Evolutionary conservation across 2,888 invertebrate species (phyloP).

Genomic region (Caenorhabditis parvicauda): DNA sequence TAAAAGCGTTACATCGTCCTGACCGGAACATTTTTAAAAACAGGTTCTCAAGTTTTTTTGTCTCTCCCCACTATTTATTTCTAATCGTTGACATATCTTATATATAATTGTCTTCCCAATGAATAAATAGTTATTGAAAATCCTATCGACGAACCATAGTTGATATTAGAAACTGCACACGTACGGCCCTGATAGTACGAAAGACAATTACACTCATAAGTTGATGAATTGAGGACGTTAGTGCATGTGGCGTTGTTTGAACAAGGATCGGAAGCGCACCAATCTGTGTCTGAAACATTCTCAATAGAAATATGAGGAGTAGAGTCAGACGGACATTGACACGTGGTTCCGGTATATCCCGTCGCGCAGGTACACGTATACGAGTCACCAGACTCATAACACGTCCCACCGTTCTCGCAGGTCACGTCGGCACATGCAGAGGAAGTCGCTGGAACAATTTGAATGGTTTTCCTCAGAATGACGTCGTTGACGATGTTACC

Average conservation of each 20-base stretch:
- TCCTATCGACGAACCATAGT: too few species aligned
- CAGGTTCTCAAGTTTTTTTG: too few species aligned
- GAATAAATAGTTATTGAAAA: too few species aligned
- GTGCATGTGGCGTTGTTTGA: slow-evolving; percentile 11
- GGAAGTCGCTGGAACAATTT: too few species aligned
- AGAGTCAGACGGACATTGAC: slow-evolving; percentile 12
- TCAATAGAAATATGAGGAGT: not conserved
- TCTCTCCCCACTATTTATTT: too few species aligned
- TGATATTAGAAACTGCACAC: too few species aligned
- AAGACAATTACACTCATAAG: slow-evolving; percentile 10
- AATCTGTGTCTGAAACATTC: slow-evolving; percentile 5
- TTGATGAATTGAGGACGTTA: slow-evolving; percentile 4
- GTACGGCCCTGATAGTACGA: slow-evolving; percentile 4
- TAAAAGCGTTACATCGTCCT: too few species aligned
- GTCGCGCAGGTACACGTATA: slow-evolving; percentile 10
- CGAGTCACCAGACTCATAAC: slow-evolving; percentile 7
- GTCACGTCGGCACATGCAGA: slow-evolving; percentile 7
- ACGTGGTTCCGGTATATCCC: slow-evolving; percentile 11
- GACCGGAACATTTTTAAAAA: too few species aligned
- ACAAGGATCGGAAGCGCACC: slow-evolving; percentile 8
- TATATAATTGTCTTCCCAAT: too few species aligned
- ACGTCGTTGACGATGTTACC: not conserved
- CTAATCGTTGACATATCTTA: too few species aligned
- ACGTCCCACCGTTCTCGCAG: slow-evolving; percentile 15
- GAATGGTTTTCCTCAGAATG: slow-evolving; percentile 1